Percentiles rank a stretch among this genome's conserved stretches.
phyloP scores from a whole-genome alignment of 1,140 invertebrate genomes.

The Dendrolimus punctatus region DNA sequence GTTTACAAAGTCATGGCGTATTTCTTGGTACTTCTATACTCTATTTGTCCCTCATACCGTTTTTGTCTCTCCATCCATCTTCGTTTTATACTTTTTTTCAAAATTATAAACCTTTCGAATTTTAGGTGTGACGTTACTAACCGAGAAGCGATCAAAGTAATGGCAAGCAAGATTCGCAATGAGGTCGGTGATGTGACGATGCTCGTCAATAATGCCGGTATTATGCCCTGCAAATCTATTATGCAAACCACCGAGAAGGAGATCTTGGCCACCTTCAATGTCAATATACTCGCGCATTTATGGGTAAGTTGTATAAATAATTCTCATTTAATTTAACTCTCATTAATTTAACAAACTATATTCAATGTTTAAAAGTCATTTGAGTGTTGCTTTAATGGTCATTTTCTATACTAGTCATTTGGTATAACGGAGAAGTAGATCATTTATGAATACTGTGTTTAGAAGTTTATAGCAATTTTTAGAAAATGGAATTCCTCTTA shows the following conservation, averaged over 20 bases:
- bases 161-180: constrained; percentile 72
- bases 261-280: constrained; percentile 80
- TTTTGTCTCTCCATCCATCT: background rate
- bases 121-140: constrained; percentile 79
- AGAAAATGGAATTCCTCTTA: too few relatives aligned
- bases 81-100: background rate
- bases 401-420: too few relatives aligned
- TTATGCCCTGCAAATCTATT: constrained; percentile 85
- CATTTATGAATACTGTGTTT: too few relatives aligned
- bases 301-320: constrained; percentile 76
- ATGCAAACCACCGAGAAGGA: constrained; percentile 77
- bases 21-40: too few relatives aligned
- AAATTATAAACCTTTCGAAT: constrained; percentile 1
- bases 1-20: too few relatives aligned
- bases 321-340: too few relatives aligned
- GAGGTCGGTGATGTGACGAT: constrained; percentile 82
- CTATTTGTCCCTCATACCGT: too few relatives aligned
- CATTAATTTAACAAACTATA: too few relatives aligned
- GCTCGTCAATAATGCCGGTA: constrained; percentile 91
- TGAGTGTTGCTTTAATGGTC: too few relatives aligned
- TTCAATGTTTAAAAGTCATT: too few relatives aligned
- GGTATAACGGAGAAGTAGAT: too few relatives aligned
- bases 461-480: too few relatives aligned
- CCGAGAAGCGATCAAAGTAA: constrained; percentile 74
- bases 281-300: constrained; percentile 86